Percentiles rank a stretch among this genome's conserved stretches.
These are phyloP conservation scores for Rostratula benghalensis DNA, from an alignment of 2,113 vertebrate genomes.

Conservation along the genomic window DNA sequence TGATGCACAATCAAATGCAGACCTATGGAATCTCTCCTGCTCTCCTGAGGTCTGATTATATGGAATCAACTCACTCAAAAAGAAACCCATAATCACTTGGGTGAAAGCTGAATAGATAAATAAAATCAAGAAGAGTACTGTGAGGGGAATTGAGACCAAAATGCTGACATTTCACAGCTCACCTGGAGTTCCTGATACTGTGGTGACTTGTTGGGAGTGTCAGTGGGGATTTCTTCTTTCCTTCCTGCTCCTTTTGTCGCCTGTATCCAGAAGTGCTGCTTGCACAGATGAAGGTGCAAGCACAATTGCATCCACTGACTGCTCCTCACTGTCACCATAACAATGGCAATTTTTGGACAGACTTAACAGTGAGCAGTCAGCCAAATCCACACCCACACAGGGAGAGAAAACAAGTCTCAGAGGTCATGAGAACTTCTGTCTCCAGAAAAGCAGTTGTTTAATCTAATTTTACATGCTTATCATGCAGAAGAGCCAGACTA, in stretches of 20 bases:
- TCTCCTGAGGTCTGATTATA: background rate
- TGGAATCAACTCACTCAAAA: background rate
- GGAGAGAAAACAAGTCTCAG: background rate
- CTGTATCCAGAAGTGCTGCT: background rate
- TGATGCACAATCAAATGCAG: background rate
- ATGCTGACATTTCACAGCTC: background rate
- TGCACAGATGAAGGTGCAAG: background rate
- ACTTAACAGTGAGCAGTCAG: background rate
- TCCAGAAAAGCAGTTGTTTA: background rate
- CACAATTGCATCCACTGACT: rapidly evolving
- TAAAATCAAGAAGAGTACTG: background rate
- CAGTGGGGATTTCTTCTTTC: background rate
- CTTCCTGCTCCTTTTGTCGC: background rate
- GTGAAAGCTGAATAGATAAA: background rate
- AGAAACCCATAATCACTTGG: background rate
- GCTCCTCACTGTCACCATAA: background rate
- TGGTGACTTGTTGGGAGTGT: background rate
- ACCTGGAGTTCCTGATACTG: background rate
- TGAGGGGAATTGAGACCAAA: background rate
- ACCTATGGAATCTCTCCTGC: background rate
- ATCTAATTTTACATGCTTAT: background rate
- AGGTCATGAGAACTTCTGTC: background rate
- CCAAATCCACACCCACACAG: background rate
- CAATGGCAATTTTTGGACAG: background rate
- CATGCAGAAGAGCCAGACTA: background rate